Base-by-base conservation (phyloP, 2,888 invertebrate genomes). In the Sisyra nigra region DNA sequence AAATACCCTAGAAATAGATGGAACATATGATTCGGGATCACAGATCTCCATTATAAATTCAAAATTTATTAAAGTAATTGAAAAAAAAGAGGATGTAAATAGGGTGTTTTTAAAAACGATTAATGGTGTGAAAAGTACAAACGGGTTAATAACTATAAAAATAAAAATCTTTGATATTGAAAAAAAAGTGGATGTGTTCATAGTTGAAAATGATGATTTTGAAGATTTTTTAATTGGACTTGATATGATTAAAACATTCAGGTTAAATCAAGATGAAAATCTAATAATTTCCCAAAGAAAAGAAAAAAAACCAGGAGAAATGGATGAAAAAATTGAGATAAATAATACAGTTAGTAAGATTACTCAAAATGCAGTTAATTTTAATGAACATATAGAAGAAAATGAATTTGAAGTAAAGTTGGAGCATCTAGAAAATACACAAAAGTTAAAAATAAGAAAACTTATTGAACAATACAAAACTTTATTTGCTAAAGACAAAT, bases 11-110 rank as follows among this genome's bases (percentile, higher is more conserved):
- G 41, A 47, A 42, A 17, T 46, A 39, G 39, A 14, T 41, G 49
- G 45, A 43, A 45, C 46, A 32, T 46, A 49, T 39, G 48, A 49
- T 31, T 46, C 47, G 24, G 47, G 47, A 13, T 49, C 49, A n/a
- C 46, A 49, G 34, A 45, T 49, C 5, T 49, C 48, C 35, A 10
- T 47, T 10, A 50, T 49, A 14, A 48, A 49, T 46, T 36, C 47
- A 29, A 49, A 45, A 47, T 46, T 49, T 43, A 18, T 49, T 17
- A 46, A 47, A 15, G 17, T 49, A 14, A 44, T 45, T 44, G 8
- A 39, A 18, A 44, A 47, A n/a, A 40, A 5, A 40, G 31, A 17
- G 11, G 29, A 39, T 5, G 33, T 30, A 31, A 36, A 42, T 24
- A 46, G 39, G 15, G 15, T 19, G 46, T 35, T 42, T 17, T 36